Percentiles rank a stretch among this genome's conserved stretches.
Evolutionary conservation across 2,797 vertebrate genomes (phyloP).

Genomic region (Phrynocephalus vlangalii): DNA sequence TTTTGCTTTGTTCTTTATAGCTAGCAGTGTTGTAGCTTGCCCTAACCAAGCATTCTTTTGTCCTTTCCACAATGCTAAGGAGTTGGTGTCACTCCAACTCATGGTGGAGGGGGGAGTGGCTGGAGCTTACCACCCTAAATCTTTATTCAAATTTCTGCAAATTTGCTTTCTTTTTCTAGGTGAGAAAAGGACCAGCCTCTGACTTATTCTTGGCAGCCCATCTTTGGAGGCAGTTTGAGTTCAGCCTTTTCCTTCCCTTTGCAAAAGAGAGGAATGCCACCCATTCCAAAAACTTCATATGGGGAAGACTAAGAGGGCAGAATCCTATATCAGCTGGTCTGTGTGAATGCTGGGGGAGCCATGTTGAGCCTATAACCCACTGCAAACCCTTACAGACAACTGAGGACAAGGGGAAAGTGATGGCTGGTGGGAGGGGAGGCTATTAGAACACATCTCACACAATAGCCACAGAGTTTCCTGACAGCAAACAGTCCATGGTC

Average conservation of each 20-base stretch:
- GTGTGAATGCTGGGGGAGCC: slow-evolving; percentile 31
- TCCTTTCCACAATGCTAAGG: neutral
- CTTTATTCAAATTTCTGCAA: too few species aligned
- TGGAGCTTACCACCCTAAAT: too few species aligned
- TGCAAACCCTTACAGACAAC: slow-evolving; percentile 65
- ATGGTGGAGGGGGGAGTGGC: neutral
- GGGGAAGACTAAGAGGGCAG: slow-evolving; percentile 22
- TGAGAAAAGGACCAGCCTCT: neutral
- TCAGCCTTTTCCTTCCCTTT: neutral
- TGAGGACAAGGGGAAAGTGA: slow-evolving; percentile 46
- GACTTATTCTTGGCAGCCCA: neutral
- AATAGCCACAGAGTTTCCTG: slow-evolving; percentile 76
- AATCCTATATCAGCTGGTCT: slow-evolving; percentile 28
- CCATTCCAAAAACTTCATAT: rapidly evolving
- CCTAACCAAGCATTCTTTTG: neutral
- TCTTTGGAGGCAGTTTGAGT: neutral
- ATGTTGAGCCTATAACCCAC: slow-evolving; percentile 52
- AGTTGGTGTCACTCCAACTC: neutral
- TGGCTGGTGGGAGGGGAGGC: slow-evolving; percentile 43
- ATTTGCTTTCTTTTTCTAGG: neutral
- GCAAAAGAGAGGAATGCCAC: neutral
- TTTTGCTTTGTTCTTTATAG: neutral
- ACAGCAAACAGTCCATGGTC: slow-evolving; percentile 78
- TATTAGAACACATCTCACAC: slow-evolving; percentile 71
- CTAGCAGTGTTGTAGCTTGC: neutral